Evolutionary conservation across 2,888 invertebrate species (phyloP), one percentile per base, ranked within the genome.

Genomic region (Cynaeus angustus): DNA sequence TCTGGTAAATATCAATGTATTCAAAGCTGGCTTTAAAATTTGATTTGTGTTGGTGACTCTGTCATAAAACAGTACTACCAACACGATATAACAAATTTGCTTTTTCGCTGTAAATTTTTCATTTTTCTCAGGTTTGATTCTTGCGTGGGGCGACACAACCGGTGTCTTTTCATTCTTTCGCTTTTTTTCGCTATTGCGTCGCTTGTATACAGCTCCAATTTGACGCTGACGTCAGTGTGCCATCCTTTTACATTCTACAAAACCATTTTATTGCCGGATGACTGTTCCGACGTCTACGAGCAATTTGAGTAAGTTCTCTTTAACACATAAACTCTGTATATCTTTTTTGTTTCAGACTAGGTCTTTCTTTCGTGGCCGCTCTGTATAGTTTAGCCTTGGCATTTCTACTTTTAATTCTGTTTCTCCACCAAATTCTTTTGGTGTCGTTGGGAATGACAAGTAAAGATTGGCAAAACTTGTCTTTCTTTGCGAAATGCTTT

Each of bases 201-300:
- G 21, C 85, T 95, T 59, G 78, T 91, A 43, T 91, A 93, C 83
- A 94, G 94, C 46, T 90, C 92, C 3, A 93, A 95, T 84, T 86
- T 97, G 56, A 92, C 94, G 1, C 85, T 96, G 75, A 96, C 95
- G 0, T 92, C 95, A n/a, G 90, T 96, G 0, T 95, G 96, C 80
- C 94, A 94, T 84, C 95, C 95, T 0, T 90, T 90, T 78, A 88
- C 89, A 78, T 85, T 92, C 41, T 88, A 89, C 78, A 90, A 89
- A 55, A 87, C 88, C 56, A 86, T 96, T 74, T 87, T 95, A 33
- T 82, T 96, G 75, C 96, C 96, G 1, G 92, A 93, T 80, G 93
- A 95, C 83, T 96, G 96, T 84, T 90, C 91, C 72, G 93, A 94
- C 84, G 93, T 94, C 0, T 96, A 95, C 83, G 90, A 89, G 83